Conservation (phyloP, 2,888 invertebrate genomes). For the Tetramorium bicarinatum region DNA sequence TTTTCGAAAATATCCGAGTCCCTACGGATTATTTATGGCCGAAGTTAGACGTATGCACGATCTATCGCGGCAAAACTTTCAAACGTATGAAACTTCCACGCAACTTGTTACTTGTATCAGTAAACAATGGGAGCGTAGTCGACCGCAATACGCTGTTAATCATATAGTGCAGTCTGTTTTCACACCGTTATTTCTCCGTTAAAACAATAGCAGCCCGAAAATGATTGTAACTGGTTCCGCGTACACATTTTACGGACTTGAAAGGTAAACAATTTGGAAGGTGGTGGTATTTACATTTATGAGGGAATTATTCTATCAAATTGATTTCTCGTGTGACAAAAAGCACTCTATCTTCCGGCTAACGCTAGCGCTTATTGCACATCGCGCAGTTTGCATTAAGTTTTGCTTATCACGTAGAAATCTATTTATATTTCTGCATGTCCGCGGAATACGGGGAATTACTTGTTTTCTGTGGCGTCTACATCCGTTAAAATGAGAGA, state of each 20-base stretch:
- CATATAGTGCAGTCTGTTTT: constrained; percentile 33
- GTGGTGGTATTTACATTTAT: neutral
- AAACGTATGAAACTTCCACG: constrained; percentile 30
- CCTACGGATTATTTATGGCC: constrained; percentile 26
- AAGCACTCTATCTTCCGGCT: neutral
- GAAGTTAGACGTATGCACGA: constrained; percentile 28
- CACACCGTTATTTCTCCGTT: constrained; percentile 31
- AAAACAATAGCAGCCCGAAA: constrained; percentile 34
- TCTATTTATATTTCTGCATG: neutral
- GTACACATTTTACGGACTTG: neutral
- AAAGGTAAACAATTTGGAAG: neutral
- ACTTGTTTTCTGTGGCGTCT: neutral
- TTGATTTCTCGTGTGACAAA: neutral
- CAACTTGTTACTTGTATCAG: constrained; percentile 45
- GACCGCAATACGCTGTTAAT: constrained; percentile 44
- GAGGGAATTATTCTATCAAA: constrained; percentile 1
- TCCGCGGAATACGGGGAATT: neutral
- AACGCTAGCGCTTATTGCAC: neutral
- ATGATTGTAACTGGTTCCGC: neutral
- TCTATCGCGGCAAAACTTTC: constrained; percentile 27
- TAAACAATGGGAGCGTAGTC: constrained; percentile 39
- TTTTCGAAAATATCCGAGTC: constrained; percentile 27
- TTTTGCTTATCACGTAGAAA: constrained; percentile 7
- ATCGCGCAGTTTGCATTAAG: neutral
- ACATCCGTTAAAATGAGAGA: constrained; percentile 6